phyloP scores from a whole-genome alignment of 2,888 invertebrate genomes.

The Branchellion lobata region DNA sequence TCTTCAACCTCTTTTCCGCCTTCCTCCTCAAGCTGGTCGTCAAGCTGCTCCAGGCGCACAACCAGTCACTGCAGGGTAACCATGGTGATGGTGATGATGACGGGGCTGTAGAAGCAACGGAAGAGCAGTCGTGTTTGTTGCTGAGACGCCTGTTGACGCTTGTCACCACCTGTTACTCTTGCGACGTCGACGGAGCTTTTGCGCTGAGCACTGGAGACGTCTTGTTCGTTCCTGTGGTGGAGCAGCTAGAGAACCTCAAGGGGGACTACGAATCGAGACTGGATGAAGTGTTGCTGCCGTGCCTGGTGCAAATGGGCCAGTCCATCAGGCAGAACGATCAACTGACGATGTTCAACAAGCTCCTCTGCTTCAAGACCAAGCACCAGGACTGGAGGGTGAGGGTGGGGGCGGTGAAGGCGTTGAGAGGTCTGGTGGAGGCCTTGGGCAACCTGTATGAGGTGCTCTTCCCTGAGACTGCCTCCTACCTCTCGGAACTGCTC shows the following conservation, averaged over 20 bases:
- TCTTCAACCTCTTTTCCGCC: too few species aligned
- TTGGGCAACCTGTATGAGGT: conserved; percentile 85
- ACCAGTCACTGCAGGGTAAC: too few species aligned
- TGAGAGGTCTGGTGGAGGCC: conserved; percentile 78
- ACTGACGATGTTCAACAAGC: conserved; percentile 87
- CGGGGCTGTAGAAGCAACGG: not conserved
- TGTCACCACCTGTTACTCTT: not conserved
- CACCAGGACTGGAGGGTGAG: conserved; percentile 73
- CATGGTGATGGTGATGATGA: too few species aligned
- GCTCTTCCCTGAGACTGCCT: conserved; percentile 85
- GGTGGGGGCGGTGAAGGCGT: conserved; percentile 71
- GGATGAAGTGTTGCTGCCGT: conserved; percentile 71
- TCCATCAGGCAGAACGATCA: conserved; percentile 77
- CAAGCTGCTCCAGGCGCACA: not conserved
- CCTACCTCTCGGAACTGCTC: conserved; percentile 86
- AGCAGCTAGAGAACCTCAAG: conserved; percentile 63
- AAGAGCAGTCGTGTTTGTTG: conserved; percentile 2
- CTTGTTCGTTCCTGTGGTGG: not conserved
- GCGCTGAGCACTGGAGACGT: not conserved
- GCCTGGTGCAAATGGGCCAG: conserved; percentile 78
- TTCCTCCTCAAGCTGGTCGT: not conserved
- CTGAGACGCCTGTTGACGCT: not conserved
- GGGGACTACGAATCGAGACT: conserved; percentile 69
- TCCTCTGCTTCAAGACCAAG: conserved; percentile 82
- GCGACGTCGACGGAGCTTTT: conserved; percentile 24